These are phyloP conservation scores for Hirtodrosophila confusa DNA, from an alignment of 2,888 invertebrate genomes.

Conservation along the genomic window DNA sequence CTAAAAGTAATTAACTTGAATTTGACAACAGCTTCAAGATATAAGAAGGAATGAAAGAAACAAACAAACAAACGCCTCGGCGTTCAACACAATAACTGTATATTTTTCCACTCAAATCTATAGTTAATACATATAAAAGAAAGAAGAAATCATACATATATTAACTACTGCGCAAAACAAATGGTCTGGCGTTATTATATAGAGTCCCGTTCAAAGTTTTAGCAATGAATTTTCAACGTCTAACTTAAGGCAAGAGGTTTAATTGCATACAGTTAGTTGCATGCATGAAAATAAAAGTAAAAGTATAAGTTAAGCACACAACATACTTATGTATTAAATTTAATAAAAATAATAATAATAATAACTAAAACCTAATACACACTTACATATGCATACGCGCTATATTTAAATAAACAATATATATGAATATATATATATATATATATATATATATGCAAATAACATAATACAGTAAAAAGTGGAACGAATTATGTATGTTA, in stretches of 20 bases:
- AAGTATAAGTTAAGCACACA: constrained; percentile 59
- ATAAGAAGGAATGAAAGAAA: constrained; percentile 5
- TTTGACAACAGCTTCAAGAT: constrained; percentile 33
- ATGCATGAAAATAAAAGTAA: constrained; percentile 8
- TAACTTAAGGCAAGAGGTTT: constrained; percentile 46
- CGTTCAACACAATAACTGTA: constrained; percentile 55
- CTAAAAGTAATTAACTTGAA: constrained; percentile 34
- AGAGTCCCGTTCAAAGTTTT: constrained; percentile 49
- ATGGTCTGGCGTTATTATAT: constrained; percentile 37
- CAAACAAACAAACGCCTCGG: constrained; percentile 13
- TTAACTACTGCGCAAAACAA: constrained; percentile 16
- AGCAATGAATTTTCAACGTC: constrained; percentile 58
- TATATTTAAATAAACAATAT: constrained; percentile 19
- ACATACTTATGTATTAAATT: constrained; percentile 75
- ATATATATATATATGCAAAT: constrained; percentile 29
- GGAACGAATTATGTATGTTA: constrained; percentile 57
- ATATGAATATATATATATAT: constrained; percentile 16
- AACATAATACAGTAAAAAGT: constrained; percentile 26
- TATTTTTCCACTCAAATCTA: constrained; percentile 75
- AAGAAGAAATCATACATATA: constrained; percentile 15
- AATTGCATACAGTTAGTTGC: constrained; percentile 43
- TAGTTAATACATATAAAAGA: constrained; percentile 56
- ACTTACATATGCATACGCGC: constrained; percentile 37
- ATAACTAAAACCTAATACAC: constrained; percentile 39
- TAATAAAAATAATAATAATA: constrained; percentile 37